Evolutionary conservation across 2,113 vertebrate species (phyloP).

Genomic region (Notechis scutatus): DNA sequence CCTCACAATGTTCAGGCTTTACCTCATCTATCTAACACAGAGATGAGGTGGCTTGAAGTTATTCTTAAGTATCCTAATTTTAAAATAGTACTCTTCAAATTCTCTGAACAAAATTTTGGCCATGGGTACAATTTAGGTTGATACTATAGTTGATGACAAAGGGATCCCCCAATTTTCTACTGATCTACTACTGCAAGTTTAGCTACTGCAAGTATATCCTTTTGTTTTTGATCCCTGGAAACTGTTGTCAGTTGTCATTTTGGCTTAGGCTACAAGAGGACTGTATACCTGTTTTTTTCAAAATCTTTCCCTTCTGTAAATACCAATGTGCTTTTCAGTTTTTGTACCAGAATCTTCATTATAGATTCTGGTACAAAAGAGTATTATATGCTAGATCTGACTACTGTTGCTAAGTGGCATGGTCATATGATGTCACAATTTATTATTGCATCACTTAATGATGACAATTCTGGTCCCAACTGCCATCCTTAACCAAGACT

Average conservation of each 20-base stretch:
- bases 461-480: background rate
- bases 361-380: background rate
- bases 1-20: background rate
- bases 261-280: background rate
- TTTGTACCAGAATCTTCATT: background rate
- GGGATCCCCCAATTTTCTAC: background rate
- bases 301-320: background rate
- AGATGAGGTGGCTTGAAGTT: background rate
- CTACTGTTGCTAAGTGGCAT: background rate
- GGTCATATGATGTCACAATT: background rate
- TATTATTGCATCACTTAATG: background rate
- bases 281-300: too few species aligned
- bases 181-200: background rate
- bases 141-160: background rate
- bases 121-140: background rate
- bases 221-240: background rate
- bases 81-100: background rate
- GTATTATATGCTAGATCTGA: background rate
- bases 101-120: background rate
- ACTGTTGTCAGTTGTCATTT: background rate
- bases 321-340: background rate
- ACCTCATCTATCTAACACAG: background rate
- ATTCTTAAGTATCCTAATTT: background rate
- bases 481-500: background rate
- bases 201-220: background rate